Base-by-base conservation (phyloP, 2,888 invertebrate genomes). In the Eumerus sabulonum region DNA sequence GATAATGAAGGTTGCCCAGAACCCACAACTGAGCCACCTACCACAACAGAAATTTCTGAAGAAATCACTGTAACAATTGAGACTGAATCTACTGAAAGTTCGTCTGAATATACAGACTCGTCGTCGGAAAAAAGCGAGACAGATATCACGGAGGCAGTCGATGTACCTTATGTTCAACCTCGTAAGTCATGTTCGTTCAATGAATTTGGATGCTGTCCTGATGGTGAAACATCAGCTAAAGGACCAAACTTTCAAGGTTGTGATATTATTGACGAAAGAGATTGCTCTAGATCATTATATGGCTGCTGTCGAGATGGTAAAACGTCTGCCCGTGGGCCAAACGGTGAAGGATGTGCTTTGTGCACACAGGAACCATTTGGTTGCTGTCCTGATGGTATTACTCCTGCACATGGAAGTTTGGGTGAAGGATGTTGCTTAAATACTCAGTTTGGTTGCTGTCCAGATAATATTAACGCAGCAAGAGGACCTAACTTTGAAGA, bases 301-400 rank as follows among this genome's bases (percentile, higher is more conserved):
- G 96, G 96, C 12, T 96, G 96, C 85, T 96, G 96, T 85, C 91
- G 91, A 7, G 94, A 95, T 87, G 92, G 92, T 13, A 89, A 89
- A 35, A 92, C 91, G 0, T 45, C 85, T 90, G 95, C 95, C 79
- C 88, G 90, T 82, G 96, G 96, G 11, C 91, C 92, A 5, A 90
- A 93, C 64, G 90, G 91, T 82, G 92, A 93, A 86, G 97, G 96
- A 2, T 98, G 98, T 86, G 90, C 92, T 81, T 89, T 92, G 0
- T 96, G 96, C 86, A 90, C 92, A 19, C 90, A 91, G 1, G 92
- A 93, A 27, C 90, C 91, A 0, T 94, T 92, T 86, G 98, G 98
- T 3, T 98, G 98, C 86, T 98, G 98, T 85, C 92, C 92, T 1
- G 98, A 98, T 86, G 92, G 92, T 1, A 89, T 92, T 83, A 96